A percentile compares a stretch with the other conserved stretches of the same genome.
Evolutionary conservation across 2,888 invertebrate species (phyloP).

Genomic region (Alcis repandata): DNA sequence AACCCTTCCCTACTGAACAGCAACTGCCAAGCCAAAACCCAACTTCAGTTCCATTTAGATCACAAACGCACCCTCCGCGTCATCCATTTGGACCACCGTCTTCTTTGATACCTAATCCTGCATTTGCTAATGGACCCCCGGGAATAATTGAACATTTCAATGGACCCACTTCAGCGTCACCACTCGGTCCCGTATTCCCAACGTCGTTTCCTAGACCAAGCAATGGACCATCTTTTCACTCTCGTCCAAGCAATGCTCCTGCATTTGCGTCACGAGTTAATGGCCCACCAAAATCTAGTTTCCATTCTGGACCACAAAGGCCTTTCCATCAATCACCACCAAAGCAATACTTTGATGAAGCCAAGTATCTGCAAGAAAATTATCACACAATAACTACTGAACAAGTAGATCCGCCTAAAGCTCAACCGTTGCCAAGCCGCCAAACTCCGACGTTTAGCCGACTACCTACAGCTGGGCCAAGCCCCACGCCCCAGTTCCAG

Average conservation of each 20-base stretch:
- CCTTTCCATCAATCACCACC: constrained; percentile 79
- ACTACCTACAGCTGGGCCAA: constrained; percentile 67
- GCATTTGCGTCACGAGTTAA: constrained; percentile 71
- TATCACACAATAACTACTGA: constrained; percentile 84
- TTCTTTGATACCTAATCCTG: constrained; percentile 62
- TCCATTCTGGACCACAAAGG: constrained; percentile 84
- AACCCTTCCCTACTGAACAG: constrained; percentile 74
- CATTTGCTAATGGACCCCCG: constrained; percentile 69
- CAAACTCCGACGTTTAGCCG: constrained; percentile 70
- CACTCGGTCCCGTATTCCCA: constrained; percentile 67
- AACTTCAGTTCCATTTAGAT: constrained; percentile 74
- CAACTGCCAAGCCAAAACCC: constrained; percentile 80
- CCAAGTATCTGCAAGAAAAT: constrained; percentile 84
- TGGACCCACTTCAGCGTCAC: constrained; percentile 71
- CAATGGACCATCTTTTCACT: constrained; percentile 65
- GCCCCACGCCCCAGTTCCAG: constrained; percentile 72
- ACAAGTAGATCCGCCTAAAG: constrained; percentile 78
- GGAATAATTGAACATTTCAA: constrained; percentile 63
- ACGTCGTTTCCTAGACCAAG: constrained; percentile 70
- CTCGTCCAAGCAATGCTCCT: constrained; percentile 67
- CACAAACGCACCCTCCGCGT: constrained; percentile 64
- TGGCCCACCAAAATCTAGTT: constrained; percentile 74
- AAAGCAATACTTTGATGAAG: constrained; percentile 79
- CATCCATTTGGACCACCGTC: constrained; percentile 72
- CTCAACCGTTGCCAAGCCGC: constrained; percentile 72